Base-by-base conservation (phyloP, 2,797 vertebrate genomes). In the Enteromius argenteus region DNA sequence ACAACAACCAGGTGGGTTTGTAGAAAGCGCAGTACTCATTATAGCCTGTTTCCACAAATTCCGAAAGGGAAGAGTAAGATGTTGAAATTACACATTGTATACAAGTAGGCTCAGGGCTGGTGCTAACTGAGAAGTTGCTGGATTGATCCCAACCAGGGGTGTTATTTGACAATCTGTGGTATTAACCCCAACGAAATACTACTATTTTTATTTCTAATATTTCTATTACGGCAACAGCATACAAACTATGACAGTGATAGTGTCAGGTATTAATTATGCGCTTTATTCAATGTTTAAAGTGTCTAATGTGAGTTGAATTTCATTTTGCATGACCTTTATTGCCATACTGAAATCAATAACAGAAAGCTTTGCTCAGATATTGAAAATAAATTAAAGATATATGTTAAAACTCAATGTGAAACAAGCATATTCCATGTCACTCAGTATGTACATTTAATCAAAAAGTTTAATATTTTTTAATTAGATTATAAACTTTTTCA, bases 1-100 rank as follows among this genome's bases (percentile, higher is more conserved):
- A 85, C 98, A 98, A 75, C 92, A 95, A 2, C 94, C 97, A 88
- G 97, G 98, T 99, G 87, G 94, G 95, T 78, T 30, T 13, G 21
- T 56, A 62, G 13, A 0, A 62, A 30, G 60, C 2, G 13, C 27
- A 30, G 2, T 62, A 1, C 2, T 6, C 60, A 62, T 14, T 62
- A 30, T 15, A 13, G 5, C 53, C 8, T 3, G 8, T 56, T 56
- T n/a, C 21, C 4, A 78, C 15, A 64, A 32, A 80, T 68, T 68
- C 9, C 0, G 4, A 42, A n/a, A 56, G n/a, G 9, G 53, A 17
- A 14, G n/a, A 21, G n/a, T 49, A 49, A 32, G 37, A 60, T 81
- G 17, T 35, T 32, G 21, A 69, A 27, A 39, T 17, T 6, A 44
- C 19, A 44, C 3, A 62, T 66, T 39, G 37, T 39, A 44, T 44